These are phyloP conservation scores for Halocynthia roretzi DNA, from an alignment of 23 tunicate genomes.

Conservation along the genomic window DNA sequence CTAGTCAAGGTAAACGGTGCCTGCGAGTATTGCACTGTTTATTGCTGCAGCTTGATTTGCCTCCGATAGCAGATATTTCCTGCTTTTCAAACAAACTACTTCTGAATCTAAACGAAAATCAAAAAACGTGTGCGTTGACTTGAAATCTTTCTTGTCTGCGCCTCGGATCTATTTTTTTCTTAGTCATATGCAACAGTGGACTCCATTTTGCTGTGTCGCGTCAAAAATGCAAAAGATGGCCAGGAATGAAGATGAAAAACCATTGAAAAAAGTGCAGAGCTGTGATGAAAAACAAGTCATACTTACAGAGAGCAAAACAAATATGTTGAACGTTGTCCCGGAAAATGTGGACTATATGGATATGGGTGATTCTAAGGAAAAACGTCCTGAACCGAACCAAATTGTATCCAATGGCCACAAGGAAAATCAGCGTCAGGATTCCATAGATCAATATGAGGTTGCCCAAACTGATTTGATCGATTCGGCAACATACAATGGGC, in stretches of 20 bases:
- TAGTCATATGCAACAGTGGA: slow-evolving; percentile 21
- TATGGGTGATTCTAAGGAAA: too few relatives aligned
- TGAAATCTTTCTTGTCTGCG: neutral
- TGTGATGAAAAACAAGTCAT: too few relatives aligned
- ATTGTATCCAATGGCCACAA: too few relatives aligned
- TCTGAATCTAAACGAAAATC: neutral
- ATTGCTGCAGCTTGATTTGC: neutral
- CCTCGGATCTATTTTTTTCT: neutral
- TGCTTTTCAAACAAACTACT: neutral
- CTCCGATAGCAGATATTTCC: slow-evolving; percentile 6
- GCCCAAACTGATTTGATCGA: too few relatives aligned
- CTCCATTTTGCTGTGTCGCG: slow-evolving; percentile 28
- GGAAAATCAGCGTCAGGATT: too few relatives aligned
- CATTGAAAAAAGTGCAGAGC: neutral
- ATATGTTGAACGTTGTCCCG: too few relatives aligned
- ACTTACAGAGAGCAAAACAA: too few relatives aligned
- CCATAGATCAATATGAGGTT: too few relatives aligned
- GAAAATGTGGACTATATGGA: too few relatives aligned
- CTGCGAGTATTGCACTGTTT: slow-evolving; percentile 24
- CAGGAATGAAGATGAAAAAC: slow-evolving; percentile 12
- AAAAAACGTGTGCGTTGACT: neutral
- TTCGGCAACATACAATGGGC: too few relatives aligned
- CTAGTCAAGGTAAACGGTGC: slow-evolving; percentile 14
- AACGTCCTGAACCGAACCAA: too few relatives aligned
- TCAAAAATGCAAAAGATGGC: slow-evolving; percentile 21